Evolutionary conservation across 2,797 vertebrate genomes (phyloP).

Genomic region (Cossypha niveicapilla): DNA sequence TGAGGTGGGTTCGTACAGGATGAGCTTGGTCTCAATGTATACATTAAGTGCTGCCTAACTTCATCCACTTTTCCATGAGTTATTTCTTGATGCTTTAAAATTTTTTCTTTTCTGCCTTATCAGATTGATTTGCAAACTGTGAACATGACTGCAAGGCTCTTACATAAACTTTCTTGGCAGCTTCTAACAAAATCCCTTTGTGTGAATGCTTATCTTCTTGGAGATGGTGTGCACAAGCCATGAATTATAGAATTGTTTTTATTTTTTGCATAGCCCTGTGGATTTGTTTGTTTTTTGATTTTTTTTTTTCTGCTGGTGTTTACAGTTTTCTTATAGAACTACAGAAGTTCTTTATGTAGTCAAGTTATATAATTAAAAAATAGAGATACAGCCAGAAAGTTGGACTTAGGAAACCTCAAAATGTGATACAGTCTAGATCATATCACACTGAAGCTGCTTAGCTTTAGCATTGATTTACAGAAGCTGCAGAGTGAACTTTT

Average conservation of each 20-base stretch:
- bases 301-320: neutral
- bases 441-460: neutral
- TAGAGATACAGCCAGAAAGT: neutral
- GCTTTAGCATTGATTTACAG: neutral
- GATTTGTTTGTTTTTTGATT: neutral
- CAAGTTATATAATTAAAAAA: neutral
- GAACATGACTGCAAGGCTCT: neutral
- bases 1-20: neutral
- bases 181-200: neutral
- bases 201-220: neutral
- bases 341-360: neutral
- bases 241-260: neutral
- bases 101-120: neutral
- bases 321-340: neutral
- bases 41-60: neutral
- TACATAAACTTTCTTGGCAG: neutral
- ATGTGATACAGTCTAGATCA: neutral
- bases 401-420: neutral
- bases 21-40: neutral
- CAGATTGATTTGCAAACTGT: neutral
- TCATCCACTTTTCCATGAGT: neutral
- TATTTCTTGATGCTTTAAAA: neutral
- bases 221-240: neutral
- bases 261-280: neutral
- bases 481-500: neutral